These are phyloP conservation scores for Pagrus major DNA, from an alignment of 2,113 vertebrate species.

Conservation along the genomic window DNA sequence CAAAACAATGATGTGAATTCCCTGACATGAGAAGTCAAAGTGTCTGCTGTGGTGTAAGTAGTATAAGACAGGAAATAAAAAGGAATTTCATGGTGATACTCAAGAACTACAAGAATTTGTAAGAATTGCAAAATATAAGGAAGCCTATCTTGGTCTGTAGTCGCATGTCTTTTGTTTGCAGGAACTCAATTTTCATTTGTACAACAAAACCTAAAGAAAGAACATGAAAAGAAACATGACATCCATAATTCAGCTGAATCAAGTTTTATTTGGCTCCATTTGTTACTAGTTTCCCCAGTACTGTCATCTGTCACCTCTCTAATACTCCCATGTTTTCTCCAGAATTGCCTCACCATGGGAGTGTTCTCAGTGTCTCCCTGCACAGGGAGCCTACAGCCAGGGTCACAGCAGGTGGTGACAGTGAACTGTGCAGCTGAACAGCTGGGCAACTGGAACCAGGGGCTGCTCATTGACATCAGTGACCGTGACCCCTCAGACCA, in stretches of 20 bases:
- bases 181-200: background rate
- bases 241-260: background rate
- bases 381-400: conserved; percentile 81
- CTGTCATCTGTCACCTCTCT: background rate
- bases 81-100: too few species aligned
- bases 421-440: conserved; percentile 90
- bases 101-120: too few species aligned
- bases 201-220: background rate
- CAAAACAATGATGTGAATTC: too few species aligned
- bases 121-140: too few species aligned
- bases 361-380: conserved; percentile 90
- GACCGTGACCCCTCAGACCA: conserved; percentile 88
- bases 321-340: background rate
- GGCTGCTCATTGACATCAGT: conserved; percentile 86
- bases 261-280: background rate
- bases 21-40: background rate
- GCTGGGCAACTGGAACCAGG: conserved; percentile 84
- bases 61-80: too few species aligned
- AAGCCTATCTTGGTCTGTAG: too few species aligned
- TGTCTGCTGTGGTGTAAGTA: background rate
- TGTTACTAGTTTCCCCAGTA: background rate
- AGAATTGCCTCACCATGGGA: conserved; percentile 84
- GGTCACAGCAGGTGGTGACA: conserved; percentile 83
- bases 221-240: background rate
- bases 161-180: background rate